phyloP scores from a whole-genome alignment of 2,888 invertebrate genomes.

The Mechanitis messenoides region DNA sequence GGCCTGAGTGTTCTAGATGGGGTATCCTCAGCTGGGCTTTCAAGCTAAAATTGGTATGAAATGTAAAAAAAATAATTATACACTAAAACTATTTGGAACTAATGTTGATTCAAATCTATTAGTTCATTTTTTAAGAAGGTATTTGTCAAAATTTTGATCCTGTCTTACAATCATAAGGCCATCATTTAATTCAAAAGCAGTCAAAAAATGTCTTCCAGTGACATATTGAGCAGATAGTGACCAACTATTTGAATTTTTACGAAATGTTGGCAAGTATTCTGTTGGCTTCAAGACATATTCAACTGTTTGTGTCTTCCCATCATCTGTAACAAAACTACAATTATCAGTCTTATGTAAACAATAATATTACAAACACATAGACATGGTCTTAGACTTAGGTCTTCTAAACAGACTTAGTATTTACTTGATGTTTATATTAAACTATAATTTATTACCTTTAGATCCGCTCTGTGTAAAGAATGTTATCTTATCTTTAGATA shows the following conservation, averaged over 20 bases:
- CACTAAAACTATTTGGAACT: too few relatives aligned
- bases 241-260: constrained; percentile 68
- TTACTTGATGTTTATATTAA: background rate
- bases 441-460: constrained; percentile 47
- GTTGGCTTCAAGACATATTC: constrained; percentile 64
- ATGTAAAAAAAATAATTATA: background rate
- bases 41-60: constrained; percentile 48
- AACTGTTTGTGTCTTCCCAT: constrained; percentile 57
- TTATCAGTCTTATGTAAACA: background rate
- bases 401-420: constrained; percentile 2
- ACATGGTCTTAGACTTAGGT: background rate
- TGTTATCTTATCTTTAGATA: constrained; percentile 72
- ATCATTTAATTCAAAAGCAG: constrained; percentile 68
- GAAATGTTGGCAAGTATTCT: constrained; percentile 61
- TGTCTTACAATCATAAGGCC: constrained; percentile 66
- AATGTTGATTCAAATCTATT: too few relatives aligned
- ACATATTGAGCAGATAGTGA: constrained; percentile 69
- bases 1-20: constrained; percentile 62
- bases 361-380: too few relatives aligned
- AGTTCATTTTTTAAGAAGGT: too few relatives aligned
- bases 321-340: constrained; percentile 43
- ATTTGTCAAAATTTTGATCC: background rate
- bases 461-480: constrained; percentile 64
- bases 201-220: constrained; percentile 68
- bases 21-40: constrained; percentile 65